Percentiles rank a stretch among this genome's conserved stretches.
phyloP scores from a whole-genome alignment of 1,140 invertebrate species.

The Neodiprion fabricii region DNA sequence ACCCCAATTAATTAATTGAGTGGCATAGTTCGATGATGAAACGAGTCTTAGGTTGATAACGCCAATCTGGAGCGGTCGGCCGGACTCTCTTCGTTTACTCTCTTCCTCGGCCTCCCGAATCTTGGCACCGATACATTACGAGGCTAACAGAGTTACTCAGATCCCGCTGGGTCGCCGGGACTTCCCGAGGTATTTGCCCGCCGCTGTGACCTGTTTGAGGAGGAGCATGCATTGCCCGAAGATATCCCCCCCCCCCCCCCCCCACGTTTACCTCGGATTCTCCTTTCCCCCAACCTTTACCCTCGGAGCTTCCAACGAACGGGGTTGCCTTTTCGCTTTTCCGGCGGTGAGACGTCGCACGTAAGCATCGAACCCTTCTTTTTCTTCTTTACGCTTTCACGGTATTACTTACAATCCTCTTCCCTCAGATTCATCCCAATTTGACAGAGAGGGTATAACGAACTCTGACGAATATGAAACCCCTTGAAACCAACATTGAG shows the following conservation, averaged over 20 bases:
- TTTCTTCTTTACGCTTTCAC: no score
- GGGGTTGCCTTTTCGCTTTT: no score
- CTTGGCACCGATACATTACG: not conserved
- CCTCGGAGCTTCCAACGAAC: no score
- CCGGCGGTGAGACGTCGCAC: no score
- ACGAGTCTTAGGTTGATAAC: conserved; percentile 11
- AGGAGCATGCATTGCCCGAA: not conserved
- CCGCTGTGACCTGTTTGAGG: not conserved
- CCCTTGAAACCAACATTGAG: no score
- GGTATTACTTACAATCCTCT: no score
- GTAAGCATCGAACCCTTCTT: no score
- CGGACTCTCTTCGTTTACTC: conserved; percentile 2
- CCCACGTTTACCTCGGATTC: not conserved
- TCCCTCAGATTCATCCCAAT: no score
- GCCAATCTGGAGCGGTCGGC: not conserved
- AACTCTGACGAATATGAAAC: no score
- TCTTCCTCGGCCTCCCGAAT: not conserved
- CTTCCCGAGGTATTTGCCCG: not conserved
- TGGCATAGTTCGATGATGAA: conserved; percentile 10
- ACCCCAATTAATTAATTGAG: conserved; percentile 54
- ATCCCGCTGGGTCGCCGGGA: not conserved
- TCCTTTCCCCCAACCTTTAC: no score
- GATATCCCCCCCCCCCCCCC: not conserved
- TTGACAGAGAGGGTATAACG: no score
- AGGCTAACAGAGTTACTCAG: not conserved